Percentiles rank a stretch among this genome's conserved stretches.
These are phyloP conservation scores for Borostomias antarcticus DNA, from an alignment of 2,797 vertebrate species.

Conservation along the genomic window DNA sequence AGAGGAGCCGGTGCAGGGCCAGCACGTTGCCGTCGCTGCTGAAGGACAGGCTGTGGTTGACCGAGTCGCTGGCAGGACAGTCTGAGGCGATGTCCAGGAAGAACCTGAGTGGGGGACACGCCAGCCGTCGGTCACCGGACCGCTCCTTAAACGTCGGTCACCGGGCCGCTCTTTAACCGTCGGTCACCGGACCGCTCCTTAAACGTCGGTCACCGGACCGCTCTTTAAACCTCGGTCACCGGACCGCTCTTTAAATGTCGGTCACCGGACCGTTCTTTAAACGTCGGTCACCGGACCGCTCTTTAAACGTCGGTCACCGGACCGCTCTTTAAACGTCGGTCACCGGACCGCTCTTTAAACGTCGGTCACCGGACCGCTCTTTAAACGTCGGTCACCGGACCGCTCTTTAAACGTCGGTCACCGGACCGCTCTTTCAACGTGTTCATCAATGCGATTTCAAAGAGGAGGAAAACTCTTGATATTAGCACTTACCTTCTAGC, in stretches of 20 bases:
- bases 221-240: too few relatives aligned
- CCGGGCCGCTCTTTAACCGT: neutral
- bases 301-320: neutral
- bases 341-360: neutral
- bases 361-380: neutral
- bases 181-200: neutral
- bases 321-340: neutral
- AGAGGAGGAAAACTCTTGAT: neutral
- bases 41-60: constrained; percentile 90
- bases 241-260: too few relatives aligned
- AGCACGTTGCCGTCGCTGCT: constrained; percentile 89
- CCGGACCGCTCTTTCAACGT: too few relatives aligned
- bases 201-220: neutral
- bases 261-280: neutral
- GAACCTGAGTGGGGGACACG: constrained; percentile 68
- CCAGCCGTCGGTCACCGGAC: neutral
- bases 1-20: constrained; percentile 85
- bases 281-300: neutral
- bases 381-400: neutral
- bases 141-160: too few relatives aligned
- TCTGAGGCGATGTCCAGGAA: constrained; percentile 89
- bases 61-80: constrained; percentile 84
- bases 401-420: neutral
- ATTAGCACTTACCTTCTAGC: constrained; percentile 78
- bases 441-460: neutral